Base-by-base conservation (phyloP, 2,113 vertebrate species). In the Australoheros scitulus region DNA sequence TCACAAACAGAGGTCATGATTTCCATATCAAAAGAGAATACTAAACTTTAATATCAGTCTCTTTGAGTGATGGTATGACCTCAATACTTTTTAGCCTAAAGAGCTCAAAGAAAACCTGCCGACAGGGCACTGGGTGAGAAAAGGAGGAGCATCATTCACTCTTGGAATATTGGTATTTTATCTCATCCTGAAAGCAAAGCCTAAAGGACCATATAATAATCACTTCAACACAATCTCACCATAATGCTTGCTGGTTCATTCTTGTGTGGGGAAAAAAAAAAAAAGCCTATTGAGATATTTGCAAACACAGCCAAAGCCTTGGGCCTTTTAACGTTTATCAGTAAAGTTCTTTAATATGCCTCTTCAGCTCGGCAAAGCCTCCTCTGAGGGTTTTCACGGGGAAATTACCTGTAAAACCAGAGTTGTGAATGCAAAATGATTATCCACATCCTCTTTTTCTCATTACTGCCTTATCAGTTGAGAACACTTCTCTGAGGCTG, bases 371-470 rank as follows among this genome's bases (percentile, higher is more conserved):
- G 3, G 65, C 87, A 83, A 89, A 89, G 91, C 91, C 86, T 91
- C 82, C 84, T 91, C 88, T 81, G 72, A 88, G 91, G 90, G 92
- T 84, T 92, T 94, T 93, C 82, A 79, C 76, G 77, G 90, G 81
- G 79, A 93, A 94, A 95, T 95, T 94, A 95, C 94, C 94, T 94
- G 93, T 92, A 93, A 93, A 90, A 92, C 86, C 86, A 89, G 79
- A 87, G 90, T 76, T 89, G 88, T 92, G 93, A 94, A 92, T 86
- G 86, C 87, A 87, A 86, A 92, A 89, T 88, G 85, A 90, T 92
- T 94, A 94, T 93, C 89, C 92, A 88, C 85, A 86, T 93, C 92
- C 86, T 88, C 89, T 92, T 86, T 93, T 92, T 91, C 90, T 93
- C 92, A 94, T 94, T 93, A 94, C 86, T 18, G 57, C 65, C 91